These are phyloP conservation scores for Ursus arctos DNA, from an alignment of 2,113 vertebrate species.

Conservation along the genomic window DNA sequence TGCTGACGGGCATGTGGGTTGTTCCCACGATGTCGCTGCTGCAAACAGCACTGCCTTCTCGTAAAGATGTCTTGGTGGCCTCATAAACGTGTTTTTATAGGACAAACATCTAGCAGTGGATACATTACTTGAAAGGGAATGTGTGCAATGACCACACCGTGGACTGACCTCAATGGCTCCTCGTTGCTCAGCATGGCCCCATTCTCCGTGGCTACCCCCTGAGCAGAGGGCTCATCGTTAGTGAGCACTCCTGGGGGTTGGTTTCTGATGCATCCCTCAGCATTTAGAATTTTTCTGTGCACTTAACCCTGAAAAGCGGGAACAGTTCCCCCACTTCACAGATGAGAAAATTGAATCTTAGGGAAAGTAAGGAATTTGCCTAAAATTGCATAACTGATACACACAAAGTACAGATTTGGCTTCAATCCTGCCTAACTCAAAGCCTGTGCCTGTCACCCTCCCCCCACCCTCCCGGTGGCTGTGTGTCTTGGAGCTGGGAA, in stretches of 20 bases:
- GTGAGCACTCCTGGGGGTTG: fast-evolving
- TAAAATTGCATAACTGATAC: background rate
- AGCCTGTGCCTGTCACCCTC: fast-evolving
- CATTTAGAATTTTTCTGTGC: fast-evolving
- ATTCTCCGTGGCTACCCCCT: background rate
- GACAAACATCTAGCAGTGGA: background rate
- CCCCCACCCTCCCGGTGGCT: fast-evolving
- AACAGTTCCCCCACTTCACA: background rate
- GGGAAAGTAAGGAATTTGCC: background rate
- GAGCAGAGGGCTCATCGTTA: background rate
- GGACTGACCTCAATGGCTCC: background rate
- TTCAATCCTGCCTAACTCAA: background rate
- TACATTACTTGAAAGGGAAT: background rate
- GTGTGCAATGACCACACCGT: fast-evolving
- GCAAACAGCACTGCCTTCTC: background rate
- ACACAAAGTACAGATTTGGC: background rate
- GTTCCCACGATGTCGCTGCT: fast-evolving
- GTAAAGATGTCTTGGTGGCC: fast-evolving
- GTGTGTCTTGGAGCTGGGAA: too few species aligned
- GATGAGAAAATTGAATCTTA: background rate
- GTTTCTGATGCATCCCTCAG: fast-evolving
- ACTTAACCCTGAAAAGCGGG: background rate
- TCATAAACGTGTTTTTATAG: fast-evolving
- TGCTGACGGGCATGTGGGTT: fast-evolving
- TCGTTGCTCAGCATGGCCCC: fast-evolving